Evolutionary conservation across 2,113 vertebrate genomes (phyloP).

Genomic region (Malurus alboscapulatus): DNA sequence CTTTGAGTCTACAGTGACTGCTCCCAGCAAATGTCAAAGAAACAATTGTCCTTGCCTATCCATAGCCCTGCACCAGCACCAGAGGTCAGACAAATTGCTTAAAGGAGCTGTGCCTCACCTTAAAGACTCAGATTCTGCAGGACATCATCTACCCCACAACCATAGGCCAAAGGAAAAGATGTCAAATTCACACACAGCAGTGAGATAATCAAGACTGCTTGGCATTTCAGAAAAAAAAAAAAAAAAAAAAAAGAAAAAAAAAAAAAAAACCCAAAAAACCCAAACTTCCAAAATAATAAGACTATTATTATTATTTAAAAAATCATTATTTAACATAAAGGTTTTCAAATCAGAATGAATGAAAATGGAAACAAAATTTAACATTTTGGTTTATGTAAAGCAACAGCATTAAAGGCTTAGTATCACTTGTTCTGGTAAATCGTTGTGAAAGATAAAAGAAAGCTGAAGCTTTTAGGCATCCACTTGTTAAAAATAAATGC

Average conservation of each 20-base stretch:
- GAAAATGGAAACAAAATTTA: background rate
- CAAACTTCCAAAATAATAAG: background rate
- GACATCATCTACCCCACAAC: background rate
- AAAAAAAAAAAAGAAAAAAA: background rate
- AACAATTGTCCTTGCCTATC: background rate
- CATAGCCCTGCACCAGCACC: background rate
- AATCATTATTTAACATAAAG: background rate
- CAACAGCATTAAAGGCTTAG: background rate
- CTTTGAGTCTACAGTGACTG: background rate
- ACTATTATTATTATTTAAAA: background rate
- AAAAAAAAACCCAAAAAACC: too few relatives aligned
- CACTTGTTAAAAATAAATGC: constrained; percentile 17
- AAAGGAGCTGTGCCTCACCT: background rate
- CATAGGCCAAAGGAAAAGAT: background rate
- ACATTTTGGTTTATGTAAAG: background rate
- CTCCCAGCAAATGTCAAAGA: background rate
- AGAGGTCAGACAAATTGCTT: background rate
- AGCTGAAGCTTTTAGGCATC: background rate
- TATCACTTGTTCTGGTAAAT: background rate
- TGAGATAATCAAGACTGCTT: background rate
- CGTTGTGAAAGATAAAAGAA: background rate
- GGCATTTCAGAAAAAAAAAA: background rate
- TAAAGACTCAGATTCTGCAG: background rate
- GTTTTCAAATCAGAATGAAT: background rate
- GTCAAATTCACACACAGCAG: background rate